Evolutionary conservation across 2,888 invertebrate genomes (phyloP), one percentile per base, ranked within the genome.

Genomic region (Matsumyia berberina): DNA sequence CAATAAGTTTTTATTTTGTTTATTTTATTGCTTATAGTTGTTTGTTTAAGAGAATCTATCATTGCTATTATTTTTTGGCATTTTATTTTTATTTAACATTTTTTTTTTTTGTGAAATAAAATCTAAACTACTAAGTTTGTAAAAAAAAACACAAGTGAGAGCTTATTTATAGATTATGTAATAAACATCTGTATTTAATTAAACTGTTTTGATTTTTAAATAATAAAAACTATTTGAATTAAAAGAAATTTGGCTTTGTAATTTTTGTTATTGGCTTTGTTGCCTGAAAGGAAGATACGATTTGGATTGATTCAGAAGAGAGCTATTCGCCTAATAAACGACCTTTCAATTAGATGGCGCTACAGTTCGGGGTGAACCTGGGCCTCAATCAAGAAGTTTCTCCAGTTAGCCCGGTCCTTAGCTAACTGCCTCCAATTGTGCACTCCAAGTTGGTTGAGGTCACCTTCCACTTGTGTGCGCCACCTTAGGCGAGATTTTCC

Each of bases 171-270:
- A 85, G 80, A 76, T 70, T 73, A 80, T 85, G 49, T 64, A 66
- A 70, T 76, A 76, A 67, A 85, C 17, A 19, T 69, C 64, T 85
- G 69, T 76, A 70, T 80, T 85, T 80, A 76, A 85, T 80, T 85
- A 46, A 74, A 85, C 49, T 70, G 57, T 76, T 85, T n/a, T 76
- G 51, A 80, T 51, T 83, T 73, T 79, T 74, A 60, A 72, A 35
- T 33, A 83, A 83, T 83, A 83, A 83, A 81, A 73, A 42, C 37
- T 49, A 60, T 39, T 58, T 67, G 37, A 58, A 58, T 51, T 62
- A 66, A 66, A 46, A n/a, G 39, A 46, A 62, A 5, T 6, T 55
- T 37, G 57, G 0, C 46, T 29, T 37, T 17, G 5, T n/a, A n/a
- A n/a, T n/a, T 53, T 42, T 35, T n/a, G 29, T 33, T 58, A 35